Evolutionary conservation across 2,113 vertebrate genomes (phyloP).

Genomic region (Procapra przewalskii): DNA sequence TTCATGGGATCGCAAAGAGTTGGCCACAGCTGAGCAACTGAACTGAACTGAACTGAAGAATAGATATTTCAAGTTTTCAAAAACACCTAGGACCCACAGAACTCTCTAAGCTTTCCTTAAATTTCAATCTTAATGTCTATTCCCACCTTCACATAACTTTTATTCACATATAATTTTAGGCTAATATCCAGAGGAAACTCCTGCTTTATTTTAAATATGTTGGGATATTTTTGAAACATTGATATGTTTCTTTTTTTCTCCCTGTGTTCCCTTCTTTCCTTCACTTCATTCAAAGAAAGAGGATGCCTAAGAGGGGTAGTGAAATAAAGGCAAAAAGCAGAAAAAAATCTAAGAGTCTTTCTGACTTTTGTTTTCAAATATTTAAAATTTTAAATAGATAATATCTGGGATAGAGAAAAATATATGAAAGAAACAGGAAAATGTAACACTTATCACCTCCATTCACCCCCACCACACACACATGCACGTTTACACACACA

Average conservation of each 20-base stretch:
- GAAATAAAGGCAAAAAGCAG: not conserved
- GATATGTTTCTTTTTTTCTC: not conserved
- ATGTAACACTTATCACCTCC: not conserved
- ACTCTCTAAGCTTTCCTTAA: not conserved
- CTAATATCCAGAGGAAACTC: not conserved
- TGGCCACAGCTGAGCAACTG: fast-evolving
- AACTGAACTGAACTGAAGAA: not conserved
- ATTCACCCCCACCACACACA: not conserved
- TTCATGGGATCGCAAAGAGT: too few relatives aligned
- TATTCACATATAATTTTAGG: slow-evolving; percentile 9
- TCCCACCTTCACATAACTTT: not conserved
- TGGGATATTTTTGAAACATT: not conserved
- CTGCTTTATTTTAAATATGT: not conserved
- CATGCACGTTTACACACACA: not conserved
- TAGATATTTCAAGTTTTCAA: not conserved
- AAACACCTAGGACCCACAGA: not conserved
- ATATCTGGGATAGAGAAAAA: not conserved
- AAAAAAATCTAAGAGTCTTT: not conserved
- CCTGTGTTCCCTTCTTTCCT: not conserved
- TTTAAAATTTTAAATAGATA: not conserved
- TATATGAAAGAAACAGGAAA: not conserved
- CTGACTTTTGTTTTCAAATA: not conserved
- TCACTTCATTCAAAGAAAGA: not conserved
- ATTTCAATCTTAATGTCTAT: not conserved
- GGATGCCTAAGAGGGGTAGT: not conserved